Percentiles rank a stretch among this genome's conserved stretches.
Evolutionary conservation across 2,888 invertebrate species (phyloP).

Genomic region (Sinodicranocentrus sp.): DNA sequence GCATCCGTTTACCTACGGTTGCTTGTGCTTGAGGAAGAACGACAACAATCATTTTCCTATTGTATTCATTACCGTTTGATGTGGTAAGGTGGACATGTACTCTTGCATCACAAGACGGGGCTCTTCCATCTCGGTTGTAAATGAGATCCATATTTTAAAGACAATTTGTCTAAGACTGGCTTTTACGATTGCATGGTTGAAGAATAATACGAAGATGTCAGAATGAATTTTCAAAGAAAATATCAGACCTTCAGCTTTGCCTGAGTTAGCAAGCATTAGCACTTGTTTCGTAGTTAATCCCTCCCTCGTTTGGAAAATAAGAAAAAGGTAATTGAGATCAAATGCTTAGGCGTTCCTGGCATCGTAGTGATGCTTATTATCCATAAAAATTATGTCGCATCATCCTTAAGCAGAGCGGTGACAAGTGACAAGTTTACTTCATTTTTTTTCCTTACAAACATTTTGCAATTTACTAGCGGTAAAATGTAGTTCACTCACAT

Average conservation of each 20-base stretch:
- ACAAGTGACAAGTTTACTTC: slow-evolving; percentile 37
- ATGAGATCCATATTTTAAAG: slow-evolving; percentile 10
- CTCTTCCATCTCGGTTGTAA: neutral
- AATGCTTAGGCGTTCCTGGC: slow-evolving; percentile 37
- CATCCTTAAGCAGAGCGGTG: slow-evolving; percentile 27
- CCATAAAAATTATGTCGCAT: slow-evolving; percentile 35
- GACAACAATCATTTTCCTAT: slow-evolving; percentile 19
- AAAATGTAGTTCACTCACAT: slow-evolving; percentile 31
- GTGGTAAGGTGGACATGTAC: neutral
- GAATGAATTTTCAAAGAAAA: too few relatives aligned
- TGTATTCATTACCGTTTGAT: neutral
- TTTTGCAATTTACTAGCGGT: slow-evolving; percentile 9
- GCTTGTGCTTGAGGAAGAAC: slow-evolving; percentile 25
- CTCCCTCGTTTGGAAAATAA: slow-evolving; percentile 8
- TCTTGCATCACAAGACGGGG: neutral
- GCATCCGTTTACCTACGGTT: too few relatives aligned
- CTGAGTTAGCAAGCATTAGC: too few relatives aligned
- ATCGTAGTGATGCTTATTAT: neutral
- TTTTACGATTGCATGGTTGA: too few relatives aligned
- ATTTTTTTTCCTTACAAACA: neutral
- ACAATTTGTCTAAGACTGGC: too few relatives aligned
- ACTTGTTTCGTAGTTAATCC: neutral
- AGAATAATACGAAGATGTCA: too few relatives aligned
- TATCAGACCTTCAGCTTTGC: too few relatives aligned
- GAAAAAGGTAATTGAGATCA: slow-evolving; percentile 35